phyloP scores from a whole-genome alignment of 2,797 vertebrate species.

The Rhabdomys pumilio region DNA sequence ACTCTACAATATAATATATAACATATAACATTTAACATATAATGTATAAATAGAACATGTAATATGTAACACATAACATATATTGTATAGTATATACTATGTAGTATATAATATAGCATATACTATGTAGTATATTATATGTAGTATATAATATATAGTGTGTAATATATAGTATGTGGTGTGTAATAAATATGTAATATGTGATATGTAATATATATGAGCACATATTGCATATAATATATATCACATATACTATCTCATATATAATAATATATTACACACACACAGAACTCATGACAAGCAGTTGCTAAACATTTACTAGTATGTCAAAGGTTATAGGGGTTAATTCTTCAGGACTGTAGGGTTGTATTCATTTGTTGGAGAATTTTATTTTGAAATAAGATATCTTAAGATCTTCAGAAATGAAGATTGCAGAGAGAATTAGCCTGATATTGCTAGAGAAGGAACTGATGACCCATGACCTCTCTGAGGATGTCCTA shows the following conservation, averaged over 20 bases:
- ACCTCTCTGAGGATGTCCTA: background rate
- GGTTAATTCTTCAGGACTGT: background rate
- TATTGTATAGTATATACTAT: background rate
- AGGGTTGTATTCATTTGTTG: background rate
- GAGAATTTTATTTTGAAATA: background rate
- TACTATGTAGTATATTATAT: background rate
- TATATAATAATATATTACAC: background rate
- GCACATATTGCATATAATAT: background rate
- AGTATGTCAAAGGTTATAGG: background rate
- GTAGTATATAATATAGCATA: no score
- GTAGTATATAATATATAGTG: background rate
- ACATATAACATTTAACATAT: background rate
- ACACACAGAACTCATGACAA: background rate
- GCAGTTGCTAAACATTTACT: background rate
- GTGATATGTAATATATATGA: background rate
- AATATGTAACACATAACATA: background rate
- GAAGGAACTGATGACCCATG: background rate
- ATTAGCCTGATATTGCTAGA: background rate
- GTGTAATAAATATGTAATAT: background rate
- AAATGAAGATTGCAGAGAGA: background rate
- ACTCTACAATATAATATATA: background rate
- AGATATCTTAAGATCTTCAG: background rate
- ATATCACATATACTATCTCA: background rate
- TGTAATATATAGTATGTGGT: background rate
- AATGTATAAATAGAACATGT: background rate